Percentiles rank a stretch among this genome's conserved stretches.
phyloP scores from a whole-genome alignment of 2,888 invertebrate genomes.

The Tanytarsus gracilentus region DNA sequence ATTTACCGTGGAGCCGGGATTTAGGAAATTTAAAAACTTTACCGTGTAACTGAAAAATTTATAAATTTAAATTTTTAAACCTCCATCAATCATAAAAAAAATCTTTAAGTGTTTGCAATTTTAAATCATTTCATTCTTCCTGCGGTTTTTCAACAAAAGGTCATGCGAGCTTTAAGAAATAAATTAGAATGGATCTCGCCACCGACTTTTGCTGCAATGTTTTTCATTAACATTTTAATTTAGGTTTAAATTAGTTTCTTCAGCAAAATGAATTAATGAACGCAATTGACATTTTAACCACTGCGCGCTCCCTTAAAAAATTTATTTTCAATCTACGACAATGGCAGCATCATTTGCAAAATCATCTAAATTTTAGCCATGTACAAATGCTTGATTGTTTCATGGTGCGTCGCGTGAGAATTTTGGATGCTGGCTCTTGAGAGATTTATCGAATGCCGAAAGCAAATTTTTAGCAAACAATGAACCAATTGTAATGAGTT shows the following conservation, averaged over 20 bases:
- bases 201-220: neutral
- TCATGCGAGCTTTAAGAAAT: conserved; percentile 6
- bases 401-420: neutral
- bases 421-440: neutral
- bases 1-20: too few species aligned
- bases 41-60: too few species aligned
- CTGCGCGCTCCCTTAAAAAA: neutral
- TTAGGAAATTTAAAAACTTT: too few species aligned
- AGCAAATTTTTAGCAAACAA: neutral
- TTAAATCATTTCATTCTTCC: conserved; percentile 3
- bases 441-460: neutral
- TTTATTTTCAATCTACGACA: neutral
- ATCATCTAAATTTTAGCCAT: neutral
- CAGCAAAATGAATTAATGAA: neutral
- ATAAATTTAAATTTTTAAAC: too few species aligned
- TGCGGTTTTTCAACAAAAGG: conserved; percentile 4
- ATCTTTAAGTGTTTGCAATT: too few species aligned
- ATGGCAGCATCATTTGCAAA: too few species aligned
- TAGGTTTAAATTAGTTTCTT: neutral
- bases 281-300: neutral
- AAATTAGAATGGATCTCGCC: conserved; percentile 8
- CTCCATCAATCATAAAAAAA: too few species aligned
- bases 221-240: neutral
- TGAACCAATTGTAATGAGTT: neutral
- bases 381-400: neutral